Base-by-base conservation (phyloP, 2,888 invertebrate species). In the Papilio gigon region DNA sequence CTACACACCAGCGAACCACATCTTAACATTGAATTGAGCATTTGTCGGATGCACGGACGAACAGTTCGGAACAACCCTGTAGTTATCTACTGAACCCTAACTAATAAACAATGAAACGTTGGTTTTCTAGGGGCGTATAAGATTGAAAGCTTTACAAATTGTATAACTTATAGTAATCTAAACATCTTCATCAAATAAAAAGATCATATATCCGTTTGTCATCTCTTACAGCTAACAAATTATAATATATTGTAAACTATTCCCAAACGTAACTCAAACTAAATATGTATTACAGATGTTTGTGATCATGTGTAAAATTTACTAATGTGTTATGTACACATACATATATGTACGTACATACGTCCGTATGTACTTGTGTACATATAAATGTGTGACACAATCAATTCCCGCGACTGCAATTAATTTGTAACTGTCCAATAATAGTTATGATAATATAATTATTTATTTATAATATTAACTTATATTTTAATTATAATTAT, bases 21-120 rank as follows among this genome's bases (percentile, higher is more conserved):
- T 83, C 84, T 87, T 88, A 87, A 83, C 80, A 84, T 78, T 87
- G 84, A 89, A 89, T 90, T 90, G 90, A 90, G 89, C 90, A 89
- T 86, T 85, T 84, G 82, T 83, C 81, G 87, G 83, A 86, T 87
- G 88, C 87, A 88, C 86, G 90, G 88, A 89, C 87, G 88, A 86
- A 88, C 89, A 87, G 84, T 89, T 86, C 85, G 82, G 87, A 83
- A 83, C 83, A 84, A 87, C 89, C 87, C 88, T 88, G 89, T 85
- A 81, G 79, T 85, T n/a, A 81, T 81, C 87, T 89, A 89, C 87
- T 81, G 85, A 87, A 84, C 80, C 85, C 87, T 88, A 85, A 83
- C 82, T 86, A 85, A 82, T 82, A 81, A 84, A 82, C 83, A 81
- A 83, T 83, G 80, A 80, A 80, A 82, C 79, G 75, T 77, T 77